These are phyloP conservation scores for Schizopygopsis malacanthus DNA, from an alignment of 2,797 vertebrate species.

Conservation along the genomic window DNA sequence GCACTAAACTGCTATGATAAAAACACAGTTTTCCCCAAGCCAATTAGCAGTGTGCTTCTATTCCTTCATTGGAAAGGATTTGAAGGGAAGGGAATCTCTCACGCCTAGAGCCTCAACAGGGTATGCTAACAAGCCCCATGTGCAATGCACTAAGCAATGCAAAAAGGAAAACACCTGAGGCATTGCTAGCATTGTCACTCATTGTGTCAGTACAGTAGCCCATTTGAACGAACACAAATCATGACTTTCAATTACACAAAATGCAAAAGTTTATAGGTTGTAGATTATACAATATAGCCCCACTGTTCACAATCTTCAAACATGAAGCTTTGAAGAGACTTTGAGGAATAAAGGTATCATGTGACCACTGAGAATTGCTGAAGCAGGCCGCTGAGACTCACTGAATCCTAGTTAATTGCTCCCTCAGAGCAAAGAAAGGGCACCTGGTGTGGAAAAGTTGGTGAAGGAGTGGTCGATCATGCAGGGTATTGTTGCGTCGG, in stretches of 20 bases:
- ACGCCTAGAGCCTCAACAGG: conserved; percentile 24
- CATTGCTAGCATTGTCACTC: conserved; percentile 42
- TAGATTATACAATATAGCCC: conserved; percentile 29
- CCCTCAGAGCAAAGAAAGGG: conserved; percentile 34
- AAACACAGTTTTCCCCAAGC: conserved; percentile 37
- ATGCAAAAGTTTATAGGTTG: conserved; percentile 27
- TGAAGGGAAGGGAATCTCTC: conserved; percentile 25
- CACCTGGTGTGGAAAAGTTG: conserved; percentile 2
- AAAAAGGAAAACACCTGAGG: conserved; percentile 34
- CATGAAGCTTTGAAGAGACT: conserved; percentile 39
- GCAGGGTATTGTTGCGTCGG: background rate
- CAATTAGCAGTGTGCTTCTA: conserved; percentile 38
- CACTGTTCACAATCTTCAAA: conserved; percentile 17
- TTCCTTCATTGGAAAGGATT: conserved; percentile 29
- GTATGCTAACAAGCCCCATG: conserved; percentile 53
- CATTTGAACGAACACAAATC: conserved; percentile 48
- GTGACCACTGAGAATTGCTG: conserved; percentile 27
- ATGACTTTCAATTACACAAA: conserved; percentile 48
- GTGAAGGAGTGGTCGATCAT: conserved; percentile 27
- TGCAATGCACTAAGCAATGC: conserved; percentile 5
- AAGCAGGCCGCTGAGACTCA: conserved; percentile 15
- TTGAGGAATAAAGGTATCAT: conserved; percentile 40
- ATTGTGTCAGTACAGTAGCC: background rate
- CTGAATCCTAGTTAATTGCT: conserved; percentile 38
- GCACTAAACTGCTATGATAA: conserved; percentile 14